phyloP scores from a whole-genome alignment of 2,797 vertebrate genomes.

The Scyliorhinus canicula region DNA sequence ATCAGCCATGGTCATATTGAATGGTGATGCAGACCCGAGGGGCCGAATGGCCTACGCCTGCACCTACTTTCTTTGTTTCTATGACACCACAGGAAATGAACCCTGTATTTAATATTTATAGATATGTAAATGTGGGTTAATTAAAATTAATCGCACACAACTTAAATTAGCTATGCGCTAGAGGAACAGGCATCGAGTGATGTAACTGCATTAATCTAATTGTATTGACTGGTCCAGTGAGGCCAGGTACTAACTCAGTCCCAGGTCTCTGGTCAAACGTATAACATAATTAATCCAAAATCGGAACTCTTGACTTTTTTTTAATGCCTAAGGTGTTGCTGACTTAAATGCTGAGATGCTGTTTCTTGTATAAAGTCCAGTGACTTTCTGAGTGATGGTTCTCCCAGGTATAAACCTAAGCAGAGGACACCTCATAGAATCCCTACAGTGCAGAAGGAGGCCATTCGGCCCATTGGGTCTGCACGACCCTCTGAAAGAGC shows the following conservation, averaged over 20 bases:
- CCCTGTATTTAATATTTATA: constrained; percentile 10
- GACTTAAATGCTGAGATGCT: background rate
- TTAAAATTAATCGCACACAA: constrained; percentile 4
- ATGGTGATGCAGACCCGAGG: too few species aligned
- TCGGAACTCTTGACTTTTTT: too few species aligned
- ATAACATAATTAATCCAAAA: background rate
- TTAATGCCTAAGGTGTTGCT: background rate
- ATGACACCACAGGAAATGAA: background rate
- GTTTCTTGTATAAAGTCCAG: background rate
- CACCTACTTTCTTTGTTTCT: too few species aligned
- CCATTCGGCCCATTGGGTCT: too few species aligned
- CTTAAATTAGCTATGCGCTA: background rate
- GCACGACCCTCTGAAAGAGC: too few species aligned
- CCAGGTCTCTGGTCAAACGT: background rate
- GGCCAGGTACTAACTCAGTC: background rate
- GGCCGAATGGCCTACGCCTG: too few species aligned
- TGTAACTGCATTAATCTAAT: constrained; percentile 16
- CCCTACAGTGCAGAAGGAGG: too few species aligned
- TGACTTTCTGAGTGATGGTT: background rate
- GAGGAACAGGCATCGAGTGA: background rate
- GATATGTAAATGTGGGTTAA: background rate
- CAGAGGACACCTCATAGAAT: too few species aligned
- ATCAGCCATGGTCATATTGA: too few species aligned
- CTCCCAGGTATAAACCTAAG: background rate
- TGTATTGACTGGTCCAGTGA: background rate